Percentiles rank a stretch among this genome's conserved stretches.
phyloP scores from a whole-genome alignment of 2,888 invertebrate species.

The Pecten maximus region DNA sequence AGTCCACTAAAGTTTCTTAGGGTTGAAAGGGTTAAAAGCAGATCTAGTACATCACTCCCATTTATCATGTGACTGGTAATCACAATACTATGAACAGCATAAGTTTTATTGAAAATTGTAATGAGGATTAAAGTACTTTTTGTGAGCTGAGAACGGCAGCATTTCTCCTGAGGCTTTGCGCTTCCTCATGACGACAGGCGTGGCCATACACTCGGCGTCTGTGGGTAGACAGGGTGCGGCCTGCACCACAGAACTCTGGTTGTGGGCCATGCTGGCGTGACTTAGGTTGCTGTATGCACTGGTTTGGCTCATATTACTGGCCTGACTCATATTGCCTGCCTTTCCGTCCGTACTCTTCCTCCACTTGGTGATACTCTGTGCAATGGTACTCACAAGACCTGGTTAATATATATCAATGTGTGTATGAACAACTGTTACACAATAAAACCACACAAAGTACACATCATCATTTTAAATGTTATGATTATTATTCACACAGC shows the following conservation, averaged over 20 bases:
- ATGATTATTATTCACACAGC: too few relatives aligned
- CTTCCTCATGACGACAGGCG: conserved; percentile 77
- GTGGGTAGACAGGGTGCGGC: conserved; percentile 39
- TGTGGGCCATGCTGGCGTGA: conserved; percentile 48
- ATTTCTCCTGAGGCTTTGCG: conserved; percentile 70
- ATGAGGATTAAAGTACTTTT: conserved; percentile 69
- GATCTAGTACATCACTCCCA: too few relatives aligned
- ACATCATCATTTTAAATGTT: too few relatives aligned
- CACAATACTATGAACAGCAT: too few relatives aligned
- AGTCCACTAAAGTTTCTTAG: too few relatives aligned
- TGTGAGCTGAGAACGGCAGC: conserved; percentile 75
- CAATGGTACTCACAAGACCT: conserved; percentile 80
- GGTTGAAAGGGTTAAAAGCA: too few relatives aligned
- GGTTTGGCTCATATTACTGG: conserved; percentile 61
- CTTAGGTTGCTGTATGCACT: conserved; percentile 59
- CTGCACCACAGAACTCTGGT: conserved; percentile 45
- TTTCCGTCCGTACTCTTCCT: conserved; percentile 74
- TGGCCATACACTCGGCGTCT: conserved; percentile 52
- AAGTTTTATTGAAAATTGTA: too few relatives aligned
- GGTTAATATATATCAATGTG: conserved; percentile 37
- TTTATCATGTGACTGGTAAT: too few relatives aligned
- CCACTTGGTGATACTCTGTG: conserved; percentile 78
- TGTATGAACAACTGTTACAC: too few relatives aligned
- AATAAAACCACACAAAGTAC: too few relatives aligned
- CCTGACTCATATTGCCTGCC: conserved; percentile 60